These are phyloP conservation scores for Trochalopteron elliotii DNA, from an alignment of 2,113 vertebrate species.

Conservation along the genomic window DNA sequence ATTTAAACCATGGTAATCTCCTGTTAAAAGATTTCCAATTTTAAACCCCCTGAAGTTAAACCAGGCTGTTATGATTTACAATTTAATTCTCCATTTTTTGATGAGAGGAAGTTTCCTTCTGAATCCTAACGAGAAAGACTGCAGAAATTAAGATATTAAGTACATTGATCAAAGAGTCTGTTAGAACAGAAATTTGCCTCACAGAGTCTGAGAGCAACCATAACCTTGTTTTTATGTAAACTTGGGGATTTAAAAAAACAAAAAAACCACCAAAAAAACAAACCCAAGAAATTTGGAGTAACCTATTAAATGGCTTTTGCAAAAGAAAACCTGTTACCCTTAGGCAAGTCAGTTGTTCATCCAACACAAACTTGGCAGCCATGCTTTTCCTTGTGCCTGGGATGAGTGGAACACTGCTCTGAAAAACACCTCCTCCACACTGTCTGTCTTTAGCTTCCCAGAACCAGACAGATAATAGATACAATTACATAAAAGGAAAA, in stretches of 20 bases:
- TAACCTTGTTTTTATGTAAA: neutral
- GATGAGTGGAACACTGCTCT: neutral
- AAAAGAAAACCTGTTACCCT: neutral
- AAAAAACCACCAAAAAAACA: neutral
- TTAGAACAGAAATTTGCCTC: neutral
- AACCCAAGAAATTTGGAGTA: neutral
- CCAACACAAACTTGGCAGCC: neutral
- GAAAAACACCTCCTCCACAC: neutral
- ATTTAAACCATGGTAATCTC: neutral
- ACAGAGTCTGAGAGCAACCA: neutral
- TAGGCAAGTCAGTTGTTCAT: neutral
- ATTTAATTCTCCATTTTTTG: neutral
- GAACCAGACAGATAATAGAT: neutral
- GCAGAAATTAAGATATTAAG: neutral
- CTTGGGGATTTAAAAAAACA: neutral
- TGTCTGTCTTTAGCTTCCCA: neutral
- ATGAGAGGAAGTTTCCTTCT: neutral
- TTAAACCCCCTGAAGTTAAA: neutral
- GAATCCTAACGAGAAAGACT: neutral
- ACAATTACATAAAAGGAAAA: neutral
- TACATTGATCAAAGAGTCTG: neutral
- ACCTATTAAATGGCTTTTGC: neutral
- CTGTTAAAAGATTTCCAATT: neutral
- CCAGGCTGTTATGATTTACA: neutral
- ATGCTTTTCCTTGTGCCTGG: neutral